Evolutionary conservation across 2,113 vertebrate species (phyloP), one percentile per base, ranked within the genome.

Genomic region (Gallinago undulata): DNA sequence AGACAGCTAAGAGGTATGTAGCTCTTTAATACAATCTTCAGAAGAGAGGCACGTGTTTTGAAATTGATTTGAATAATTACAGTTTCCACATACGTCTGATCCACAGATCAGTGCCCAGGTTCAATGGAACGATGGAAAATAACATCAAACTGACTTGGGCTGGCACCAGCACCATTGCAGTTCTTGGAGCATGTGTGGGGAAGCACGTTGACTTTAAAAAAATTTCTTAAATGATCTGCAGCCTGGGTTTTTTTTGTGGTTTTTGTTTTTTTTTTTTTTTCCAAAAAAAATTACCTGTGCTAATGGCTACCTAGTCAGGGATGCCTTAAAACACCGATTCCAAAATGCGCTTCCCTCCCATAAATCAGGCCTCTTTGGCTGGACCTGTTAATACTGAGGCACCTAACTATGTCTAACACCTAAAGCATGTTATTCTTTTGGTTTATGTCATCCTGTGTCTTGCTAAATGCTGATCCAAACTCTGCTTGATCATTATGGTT

Each of bases 41-140:
- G 86, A 68, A 87, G 88, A 77, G 47, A 77, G 55, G 51, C 82
- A 92, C 6, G 37, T 93, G 81, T n/a, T n/a, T 51, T 84, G 60
- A 86, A 64, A 89, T 53, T 4, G 22, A 78, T 94, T 86, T 86
- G 76, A 92, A 92, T 96, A 91, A 96, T 96, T 96, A n/a, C 55
- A 94, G 96, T 97, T 96, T 97, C 96, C 95, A 96, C 92, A 89
- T 81, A 87, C 96, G 90, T 94, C 86, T 3, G 5, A 92, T 96
- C 39, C 92, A 96, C 94, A 96, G 88, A 73, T 96, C 95, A 96
- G 89, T 97, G 96, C 94, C 66, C 95, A 92, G 94, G 22, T 95
- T 97, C 95, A 96, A 94, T 92, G 87, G 94, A n/a, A 69, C 0
- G 6, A 37, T 94, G 96, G 95, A 96, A 97, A 96, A 97, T 96